Conservation (phyloP, 2,888 invertebrate genomes). For the Oxystoma pomonae region DNA sequence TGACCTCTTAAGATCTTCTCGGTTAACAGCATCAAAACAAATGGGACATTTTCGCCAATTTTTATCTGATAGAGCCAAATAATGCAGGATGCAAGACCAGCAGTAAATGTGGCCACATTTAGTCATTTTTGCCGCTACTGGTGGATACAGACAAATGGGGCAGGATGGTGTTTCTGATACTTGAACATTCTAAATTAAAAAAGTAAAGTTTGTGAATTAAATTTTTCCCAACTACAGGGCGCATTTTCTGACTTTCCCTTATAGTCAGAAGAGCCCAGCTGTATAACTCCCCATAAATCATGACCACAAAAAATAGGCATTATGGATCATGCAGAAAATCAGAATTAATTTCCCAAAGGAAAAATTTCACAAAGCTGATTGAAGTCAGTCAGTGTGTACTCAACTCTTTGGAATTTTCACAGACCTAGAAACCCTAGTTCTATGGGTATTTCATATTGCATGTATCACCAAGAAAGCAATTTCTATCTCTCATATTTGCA, state of each 20-base stretch:
- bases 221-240: too few relatives aligned
- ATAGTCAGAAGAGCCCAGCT: too few relatives aligned
- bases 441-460: too few relatives aligned
- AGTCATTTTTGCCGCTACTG: constrained; percentile 86
- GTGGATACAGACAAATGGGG: constrained; percentile 88
- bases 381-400: constrained; percentile 27
- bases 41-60: constrained; percentile 86
- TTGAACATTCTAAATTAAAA: constrained; percentile 53
- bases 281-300: constrained; percentile 5
- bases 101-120: constrained; percentile 95
- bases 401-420: constrained; percentile 31
- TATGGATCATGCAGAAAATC: constrained; percentile 13
- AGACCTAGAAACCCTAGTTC: too few relatives aligned
- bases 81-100: constrained; percentile 93
- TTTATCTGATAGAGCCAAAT: constrained; percentile 81
- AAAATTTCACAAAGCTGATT: constrained; percentile 28
- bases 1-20: constrained; percentile 79
- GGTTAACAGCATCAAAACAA: constrained; percentile 79
- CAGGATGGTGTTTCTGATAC: constrained; percentile 69
- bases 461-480: too few relatives aligned
- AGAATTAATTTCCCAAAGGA: constrained; percentile 29
- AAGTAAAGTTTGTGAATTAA: too few relatives aligned
- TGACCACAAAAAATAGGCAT: not conserved
- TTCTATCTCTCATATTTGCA: too few relatives aligned
- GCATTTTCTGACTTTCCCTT: too few relatives aligned